Conservation (phyloP, 2,888 invertebrate genomes). For the Sipha maydis region DNA sequence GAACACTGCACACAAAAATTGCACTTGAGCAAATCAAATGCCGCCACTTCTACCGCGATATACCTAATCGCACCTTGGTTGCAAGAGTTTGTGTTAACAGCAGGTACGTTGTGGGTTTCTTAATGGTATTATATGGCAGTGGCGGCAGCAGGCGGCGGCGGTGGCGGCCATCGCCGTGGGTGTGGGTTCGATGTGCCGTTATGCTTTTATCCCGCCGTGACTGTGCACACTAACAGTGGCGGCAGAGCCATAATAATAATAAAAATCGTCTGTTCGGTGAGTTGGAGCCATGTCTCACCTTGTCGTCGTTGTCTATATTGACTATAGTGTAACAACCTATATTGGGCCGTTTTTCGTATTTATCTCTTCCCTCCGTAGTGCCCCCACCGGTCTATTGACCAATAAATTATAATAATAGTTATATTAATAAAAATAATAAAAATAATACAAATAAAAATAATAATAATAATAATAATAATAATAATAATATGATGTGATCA, state of each 20-base stretch:
- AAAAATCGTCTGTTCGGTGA: constrained; percentile 7
- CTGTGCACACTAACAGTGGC: constrained; percentile 38
- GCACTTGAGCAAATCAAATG: background rate
- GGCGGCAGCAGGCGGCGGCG: background rate
- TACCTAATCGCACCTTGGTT: background rate
- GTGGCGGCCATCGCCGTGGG: constrained; percentile 24
- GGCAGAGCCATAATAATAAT: background rate
- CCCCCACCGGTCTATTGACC: too few relatives aligned
- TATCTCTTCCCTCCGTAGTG: background rate
- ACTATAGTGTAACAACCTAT: background rate
- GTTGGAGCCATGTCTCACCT: background rate
- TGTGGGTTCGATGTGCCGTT: constrained; percentile 59
- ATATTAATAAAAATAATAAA: too few relatives aligned
- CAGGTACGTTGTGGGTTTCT: background rate
- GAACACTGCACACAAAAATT: background rate
- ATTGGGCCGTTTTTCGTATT: background rate
- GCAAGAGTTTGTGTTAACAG: background rate
- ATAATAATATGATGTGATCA: too few relatives aligned
- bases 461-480: too few relatives aligned
- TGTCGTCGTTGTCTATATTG: background rate
- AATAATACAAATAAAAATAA: too few relatives aligned
- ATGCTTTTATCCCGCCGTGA: constrained; percentile 54
- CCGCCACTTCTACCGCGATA: background rate
- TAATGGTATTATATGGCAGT: background rate
- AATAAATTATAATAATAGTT: too few relatives aligned